Conservation (phyloP, 92 coral and sea anemone species). For the Actinostola sp. region DNA sequence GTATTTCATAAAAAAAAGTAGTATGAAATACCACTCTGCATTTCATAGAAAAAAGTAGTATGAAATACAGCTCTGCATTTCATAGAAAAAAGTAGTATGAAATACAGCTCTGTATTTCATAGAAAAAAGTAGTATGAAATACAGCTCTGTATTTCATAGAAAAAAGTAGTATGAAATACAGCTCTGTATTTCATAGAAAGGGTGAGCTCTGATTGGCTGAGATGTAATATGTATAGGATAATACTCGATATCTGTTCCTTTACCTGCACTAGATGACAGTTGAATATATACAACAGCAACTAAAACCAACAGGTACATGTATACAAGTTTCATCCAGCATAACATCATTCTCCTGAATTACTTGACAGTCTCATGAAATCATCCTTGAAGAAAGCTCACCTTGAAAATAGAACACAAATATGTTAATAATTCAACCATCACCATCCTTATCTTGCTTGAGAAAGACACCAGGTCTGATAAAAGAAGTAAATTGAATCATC, state of each 20-base stretch:
- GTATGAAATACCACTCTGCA: too few relatives aligned
- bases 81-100: too few relatives aligned
- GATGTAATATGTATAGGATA: too few relatives aligned
- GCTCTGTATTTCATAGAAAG: too few relatives aligned
- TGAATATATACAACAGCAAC: not conserved
- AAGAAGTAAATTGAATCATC: conserved; percentile 11
- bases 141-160: too few relatives aligned
- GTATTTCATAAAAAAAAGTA: too few relatives aligned
- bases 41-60: too few relatives aligned
- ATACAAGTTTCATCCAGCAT: not conserved
- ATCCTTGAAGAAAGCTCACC: conserved; percentile 8
- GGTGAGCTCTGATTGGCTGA: too few relatives aligned
- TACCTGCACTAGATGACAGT: conserved; percentile 1
- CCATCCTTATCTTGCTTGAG: not conserved
- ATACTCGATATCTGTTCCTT: not conserved
- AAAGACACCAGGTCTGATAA: not conserved
- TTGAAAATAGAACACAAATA: conserved; percentile 19
- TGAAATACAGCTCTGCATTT: too few relatives aligned
- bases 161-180: too few relatives aligned
- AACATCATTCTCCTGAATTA: not conserved
- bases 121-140: too few relatives aligned
- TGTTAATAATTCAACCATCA: conserved; percentile 20
- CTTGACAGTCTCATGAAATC: conserved; percentile 24
- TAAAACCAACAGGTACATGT: not conserved
- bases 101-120: too few relatives aligned